Percentiles rank a stretch among this genome's conserved stretches.
phyloP scores from a whole-genome alignment of 2,797 vertebrate species.

The Acipenser ruthenus region DNA sequence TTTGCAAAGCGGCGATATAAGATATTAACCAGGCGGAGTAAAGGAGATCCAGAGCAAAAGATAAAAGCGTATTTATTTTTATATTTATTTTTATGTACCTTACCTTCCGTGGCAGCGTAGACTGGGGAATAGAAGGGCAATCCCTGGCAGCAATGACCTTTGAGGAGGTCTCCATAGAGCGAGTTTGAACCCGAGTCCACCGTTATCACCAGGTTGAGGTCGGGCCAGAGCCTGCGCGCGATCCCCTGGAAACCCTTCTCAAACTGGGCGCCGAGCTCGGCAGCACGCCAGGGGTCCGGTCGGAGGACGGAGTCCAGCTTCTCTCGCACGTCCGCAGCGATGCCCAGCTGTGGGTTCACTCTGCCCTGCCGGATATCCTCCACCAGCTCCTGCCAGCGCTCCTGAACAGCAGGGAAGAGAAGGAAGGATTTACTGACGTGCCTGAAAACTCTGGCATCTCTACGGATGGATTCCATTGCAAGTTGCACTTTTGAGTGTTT shows the following conservation, averaged over 20 bases:
- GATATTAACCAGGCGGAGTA: not conserved
- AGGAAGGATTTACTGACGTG: no score
- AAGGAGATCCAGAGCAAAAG: not conserved
- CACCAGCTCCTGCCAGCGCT: constrained; percentile 60
- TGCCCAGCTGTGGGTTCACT: constrained; percentile 46
- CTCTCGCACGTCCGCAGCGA: constrained; percentile 45
- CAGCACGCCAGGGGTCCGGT: constrained; percentile 57
- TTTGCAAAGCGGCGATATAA: no score
- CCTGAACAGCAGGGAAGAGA: constrained; percentile 23
- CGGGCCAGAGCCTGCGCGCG: constrained; percentile 72
- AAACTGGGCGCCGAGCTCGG: constrained; percentile 56
- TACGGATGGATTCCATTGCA: no score
- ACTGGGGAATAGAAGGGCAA: constrained; percentile 80
- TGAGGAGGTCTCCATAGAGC: constrained; percentile 68
- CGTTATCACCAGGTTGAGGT: constrained; percentile 70
- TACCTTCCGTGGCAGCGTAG: constrained; percentile 76
- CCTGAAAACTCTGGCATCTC: no score
- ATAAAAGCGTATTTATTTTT: not conserved
- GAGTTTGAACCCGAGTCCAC: constrained; percentile 66
- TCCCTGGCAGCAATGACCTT: constrained; percentile 64
- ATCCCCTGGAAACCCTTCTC: constrained; percentile 63
- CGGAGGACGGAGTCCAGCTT: constrained; percentile 50
- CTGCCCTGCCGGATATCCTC: constrained; percentile 62
- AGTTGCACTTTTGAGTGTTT: no score
- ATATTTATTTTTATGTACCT: not conserved